A percentile compares a stretch with the other conserved stretches of the same genome.
These are phyloP conservation scores for Lasaia peninsularis DNA, from an alignment of 1,140 invertebrate species.

Conservation along the genomic window DNA sequence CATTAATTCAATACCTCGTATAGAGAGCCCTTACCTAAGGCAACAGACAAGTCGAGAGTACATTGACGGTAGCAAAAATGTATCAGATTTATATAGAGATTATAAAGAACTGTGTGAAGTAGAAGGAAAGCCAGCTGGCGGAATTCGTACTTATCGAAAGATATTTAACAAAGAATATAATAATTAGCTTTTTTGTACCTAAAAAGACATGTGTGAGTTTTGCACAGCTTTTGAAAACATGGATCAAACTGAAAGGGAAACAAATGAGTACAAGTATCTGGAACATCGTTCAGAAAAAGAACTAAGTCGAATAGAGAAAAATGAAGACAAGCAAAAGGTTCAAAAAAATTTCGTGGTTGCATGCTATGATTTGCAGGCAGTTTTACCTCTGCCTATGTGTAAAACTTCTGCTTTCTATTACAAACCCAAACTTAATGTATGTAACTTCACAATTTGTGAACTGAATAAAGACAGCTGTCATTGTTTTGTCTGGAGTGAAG, in stretches of 20 bases:
- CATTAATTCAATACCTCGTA: conserved; percentile 10
- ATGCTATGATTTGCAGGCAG: too few relatives aligned
- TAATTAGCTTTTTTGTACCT: not conserved
- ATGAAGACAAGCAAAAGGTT: too few relatives aligned
- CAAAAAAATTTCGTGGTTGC: too few relatives aligned
- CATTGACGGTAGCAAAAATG: not conserved
- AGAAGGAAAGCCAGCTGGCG: not conserved
- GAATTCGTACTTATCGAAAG: not conserved
- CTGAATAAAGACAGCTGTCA: too few relatives aligned
- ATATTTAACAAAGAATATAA: conserved; percentile 4
- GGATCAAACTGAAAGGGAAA: conserved; percentile 9
- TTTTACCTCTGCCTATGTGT: too few relatives aligned
- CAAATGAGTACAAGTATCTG: conserved; percentile 10
- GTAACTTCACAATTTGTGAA: too few relatives aligned
- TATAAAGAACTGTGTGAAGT: conserved; percentile 2
- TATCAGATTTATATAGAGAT: conserved; percentile 6
- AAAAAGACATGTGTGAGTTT: conserved; percentile 5
- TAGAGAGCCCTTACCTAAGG: conserved; percentile 11
- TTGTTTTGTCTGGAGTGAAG: conserved; percentile 46
- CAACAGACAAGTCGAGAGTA: conserved; percentile 3
- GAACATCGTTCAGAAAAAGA: conserved; percentile 1
- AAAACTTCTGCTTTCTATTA: too few relatives aligned
- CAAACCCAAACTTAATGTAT: too few relatives aligned
- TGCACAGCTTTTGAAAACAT: conserved; percentile 10
- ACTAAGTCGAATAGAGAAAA: too few relatives aligned